Evolutionary conservation across 2,888 invertebrate species (phyloP).

Genomic region (Crioceris asparagi): DNA sequence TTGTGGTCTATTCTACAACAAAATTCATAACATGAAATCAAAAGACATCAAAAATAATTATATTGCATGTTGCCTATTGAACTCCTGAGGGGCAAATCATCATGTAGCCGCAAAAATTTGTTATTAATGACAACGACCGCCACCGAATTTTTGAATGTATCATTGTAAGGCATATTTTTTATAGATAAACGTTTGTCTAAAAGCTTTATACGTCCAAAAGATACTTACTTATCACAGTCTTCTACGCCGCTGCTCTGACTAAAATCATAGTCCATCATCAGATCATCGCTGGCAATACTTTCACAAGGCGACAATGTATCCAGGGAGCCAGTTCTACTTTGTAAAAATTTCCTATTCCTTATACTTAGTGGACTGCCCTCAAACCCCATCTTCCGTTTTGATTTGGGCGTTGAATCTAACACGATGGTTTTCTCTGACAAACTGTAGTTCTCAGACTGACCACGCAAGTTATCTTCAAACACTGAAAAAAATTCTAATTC

Average conservation of each 20-base stretch:
- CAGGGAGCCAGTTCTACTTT: slow-evolving; percentile 50
- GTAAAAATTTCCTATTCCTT: slow-evolving; percentile 26
- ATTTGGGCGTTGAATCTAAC: slow-evolving; percentile 34
- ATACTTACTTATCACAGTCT: slow-evolving; percentile 41
- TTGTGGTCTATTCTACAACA: no score
- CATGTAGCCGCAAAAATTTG: no score
- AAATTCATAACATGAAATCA: no score
- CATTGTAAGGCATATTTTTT: no score
- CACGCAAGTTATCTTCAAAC: no score
- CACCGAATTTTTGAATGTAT: no score
- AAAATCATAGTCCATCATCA: slow-evolving; percentile 76
- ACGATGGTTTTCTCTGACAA: slow-evolving; percentile 34
- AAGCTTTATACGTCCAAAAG: neutral
- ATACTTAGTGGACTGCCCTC: slow-evolving; percentile 35
- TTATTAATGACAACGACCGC: no score
- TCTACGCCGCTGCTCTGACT: slow-evolving; percentile 39
- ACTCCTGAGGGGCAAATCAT: no score
- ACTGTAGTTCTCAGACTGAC: no score
- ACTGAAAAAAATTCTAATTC: no score
- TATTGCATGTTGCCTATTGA: no score
- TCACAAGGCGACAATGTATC: slow-evolving; percentile 76
- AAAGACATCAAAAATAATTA: no score
- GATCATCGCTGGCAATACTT: slow-evolving; percentile 76
- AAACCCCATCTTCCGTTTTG: slow-evolving; percentile 30
- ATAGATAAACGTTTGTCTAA: slow-evolving; percentile 1